Evolutionary conservation across 92 coral and sea anemone genomes (phyloP).

Genomic region (Scolanthus callimorphus): DNA sequence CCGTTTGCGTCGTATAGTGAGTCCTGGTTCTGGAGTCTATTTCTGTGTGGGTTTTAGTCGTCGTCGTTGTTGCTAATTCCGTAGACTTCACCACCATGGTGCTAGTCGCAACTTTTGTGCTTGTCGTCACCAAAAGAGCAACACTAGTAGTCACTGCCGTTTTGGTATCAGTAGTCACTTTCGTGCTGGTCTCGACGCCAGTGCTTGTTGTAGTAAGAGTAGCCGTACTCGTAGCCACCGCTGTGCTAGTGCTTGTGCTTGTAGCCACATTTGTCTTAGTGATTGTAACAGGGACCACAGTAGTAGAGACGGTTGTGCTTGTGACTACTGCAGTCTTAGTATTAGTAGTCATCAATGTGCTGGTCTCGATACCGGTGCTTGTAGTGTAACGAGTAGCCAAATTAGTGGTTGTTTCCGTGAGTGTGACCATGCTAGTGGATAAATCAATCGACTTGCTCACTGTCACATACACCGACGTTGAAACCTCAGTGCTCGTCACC

Average conservation of each 20-base stretch:
- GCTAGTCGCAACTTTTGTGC: constrained; percentile 13
- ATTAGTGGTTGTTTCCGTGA: constrained; percentile 6
- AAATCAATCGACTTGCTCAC: constrained; percentile 18
- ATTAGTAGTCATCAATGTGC: constrained; percentile 12
- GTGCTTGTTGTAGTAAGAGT: constrained; percentile 33
- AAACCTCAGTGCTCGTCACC: constrained; percentile 16
- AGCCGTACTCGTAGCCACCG: constrained; percentile 22
- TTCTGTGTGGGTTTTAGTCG: constrained; percentile 1
- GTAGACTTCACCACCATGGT: constrained; percentile 7
- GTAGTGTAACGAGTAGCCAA: constrained; percentile 26
- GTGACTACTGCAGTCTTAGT: neutral
- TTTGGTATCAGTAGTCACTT: constrained; percentile 12
- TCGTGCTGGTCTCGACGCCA: constrained; percentile 14
- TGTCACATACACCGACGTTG: constrained; percentile 14
- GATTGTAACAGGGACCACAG: constrained; percentile 11
- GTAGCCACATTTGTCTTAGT: constrained; percentile 5
- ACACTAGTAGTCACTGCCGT: constrained; percentile 19
- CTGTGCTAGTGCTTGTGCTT: constrained; percentile 6
- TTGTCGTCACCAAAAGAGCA: constrained; percentile 11
- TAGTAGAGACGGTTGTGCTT: constrained; percentile 9
- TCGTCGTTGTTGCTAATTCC: neutral
- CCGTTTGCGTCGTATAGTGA: neutral
- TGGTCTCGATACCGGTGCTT: constrained; percentile 19
- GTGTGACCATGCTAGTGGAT: constrained; percentile 6
- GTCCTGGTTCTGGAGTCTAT: neutral